Conservation (phyloP, 2,797 vertebrate species). For the Vultur gryphus region DNA sequence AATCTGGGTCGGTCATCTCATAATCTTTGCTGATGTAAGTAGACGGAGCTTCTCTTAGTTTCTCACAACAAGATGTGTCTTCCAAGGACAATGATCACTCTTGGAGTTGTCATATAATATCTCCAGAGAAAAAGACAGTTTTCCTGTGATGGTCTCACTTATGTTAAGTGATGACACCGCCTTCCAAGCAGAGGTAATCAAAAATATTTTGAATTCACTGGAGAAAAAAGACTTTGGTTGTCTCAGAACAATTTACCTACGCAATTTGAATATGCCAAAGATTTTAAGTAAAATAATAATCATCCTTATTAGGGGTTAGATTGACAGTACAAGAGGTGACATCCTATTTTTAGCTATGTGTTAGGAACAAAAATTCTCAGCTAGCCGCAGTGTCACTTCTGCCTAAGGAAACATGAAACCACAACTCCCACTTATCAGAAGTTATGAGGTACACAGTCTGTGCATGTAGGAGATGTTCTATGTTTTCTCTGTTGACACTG, state of each 20-base stretch:
- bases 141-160: neutral
- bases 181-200: neutral
- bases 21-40: neutral
- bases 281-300: neutral
- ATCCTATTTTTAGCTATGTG: neutral
- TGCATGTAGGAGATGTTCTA: neutral
- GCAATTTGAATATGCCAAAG: neutral
- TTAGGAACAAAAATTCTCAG: neutral
- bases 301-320: neutral
- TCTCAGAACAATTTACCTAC: neutral
- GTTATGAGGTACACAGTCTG: neutral
- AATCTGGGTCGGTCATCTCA: neutral
- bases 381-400: neutral
- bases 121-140: neutral
- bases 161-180: neutral
- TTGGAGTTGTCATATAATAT: neutral
- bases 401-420: slow-evolving; percentile 6
- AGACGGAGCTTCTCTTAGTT: neutral
- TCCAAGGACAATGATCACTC: neutral
- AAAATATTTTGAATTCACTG: neutral
- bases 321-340: neutral
- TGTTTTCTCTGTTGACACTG: neutral
- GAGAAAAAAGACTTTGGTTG: neutral
- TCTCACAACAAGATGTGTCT: neutral
- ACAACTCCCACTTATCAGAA: slow-evolving; percentile 9